A percentile compares a stretch with the other conserved stretches of the same genome.
Conservation (phyloP, 2,113 vertebrate genomes). For the Cyanocitta stelleri region DNA sequence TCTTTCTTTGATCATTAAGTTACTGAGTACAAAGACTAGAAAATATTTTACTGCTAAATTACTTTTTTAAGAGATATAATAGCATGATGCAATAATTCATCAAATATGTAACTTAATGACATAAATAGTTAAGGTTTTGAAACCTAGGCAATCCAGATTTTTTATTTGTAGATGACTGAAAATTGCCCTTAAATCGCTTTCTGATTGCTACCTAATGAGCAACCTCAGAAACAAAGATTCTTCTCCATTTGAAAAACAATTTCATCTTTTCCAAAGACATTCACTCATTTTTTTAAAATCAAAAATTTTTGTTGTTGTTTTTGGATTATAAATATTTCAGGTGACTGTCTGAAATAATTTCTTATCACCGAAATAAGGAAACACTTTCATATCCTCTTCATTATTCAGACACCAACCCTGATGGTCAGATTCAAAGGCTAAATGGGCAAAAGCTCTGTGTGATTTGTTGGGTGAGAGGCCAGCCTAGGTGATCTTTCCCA, state of each 20-base stretch:
- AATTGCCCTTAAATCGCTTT: neutral
- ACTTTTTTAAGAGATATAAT: neutral
- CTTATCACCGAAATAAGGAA: neutral
- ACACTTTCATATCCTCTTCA: neutral
- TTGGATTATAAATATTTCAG: neutral
- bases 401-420: neutral
- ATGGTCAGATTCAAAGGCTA: neutral
- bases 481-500: neutral
- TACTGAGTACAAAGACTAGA: neutral
- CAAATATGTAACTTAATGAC: neutral
- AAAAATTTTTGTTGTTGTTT: neutral
- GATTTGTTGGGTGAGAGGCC: neutral
- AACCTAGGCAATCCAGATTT: neutral
- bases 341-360: neutral
- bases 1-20: slow-evolving; percentile 27
- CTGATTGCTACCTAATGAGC: neutral
- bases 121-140: neutral
- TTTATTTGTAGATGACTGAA: neutral
- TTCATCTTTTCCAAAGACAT: neutral
- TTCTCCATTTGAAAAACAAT: neutral
- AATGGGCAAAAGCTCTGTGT: neutral
- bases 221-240: neutral
- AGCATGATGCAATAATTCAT: neutral
- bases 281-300: neutral
- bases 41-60: neutral